Evolutionary conservation across 2,113 vertebrate species (phyloP).

Genomic region (Dromiciops gliroides): DNA sequence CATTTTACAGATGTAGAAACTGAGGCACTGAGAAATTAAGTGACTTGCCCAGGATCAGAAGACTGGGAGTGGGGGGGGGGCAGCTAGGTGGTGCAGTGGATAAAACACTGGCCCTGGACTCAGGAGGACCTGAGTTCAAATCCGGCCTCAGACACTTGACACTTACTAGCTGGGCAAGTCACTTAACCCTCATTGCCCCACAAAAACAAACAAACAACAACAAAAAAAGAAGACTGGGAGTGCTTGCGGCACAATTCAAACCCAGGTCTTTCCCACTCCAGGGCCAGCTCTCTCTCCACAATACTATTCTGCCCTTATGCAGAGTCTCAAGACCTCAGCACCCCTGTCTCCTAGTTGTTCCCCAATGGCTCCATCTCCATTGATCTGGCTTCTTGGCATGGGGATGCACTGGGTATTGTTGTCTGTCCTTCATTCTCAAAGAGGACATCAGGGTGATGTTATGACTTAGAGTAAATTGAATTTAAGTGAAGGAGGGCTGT

Average conservation of each 20-base stretch:
- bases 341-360: neutral
- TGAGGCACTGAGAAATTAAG: neutral
- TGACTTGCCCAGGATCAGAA: neutral
- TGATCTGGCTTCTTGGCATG: neutral
- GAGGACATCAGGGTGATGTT: no score
- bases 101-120: no score
- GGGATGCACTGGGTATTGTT: fast-evolving
- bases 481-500: no score
- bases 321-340: neutral
- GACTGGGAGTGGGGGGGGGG: neutral
- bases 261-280: neutral
- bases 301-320: neutral
- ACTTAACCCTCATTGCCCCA: no score
- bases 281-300: neutral
- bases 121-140: no score
- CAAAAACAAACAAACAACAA: no score
- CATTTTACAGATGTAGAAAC: neutral
- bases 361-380: neutral
- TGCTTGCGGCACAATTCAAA: neutral
- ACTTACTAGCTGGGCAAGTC: no score
- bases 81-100: no score
- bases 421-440: no score
- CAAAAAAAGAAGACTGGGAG: neutral
- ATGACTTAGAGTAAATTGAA: no score
- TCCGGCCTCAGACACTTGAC: no score